Evolutionary conservation across 2,888 invertebrate species (phyloP), one percentile per base, ranked within the genome.

Genomic region (Leucozona laternaria): DNA sequence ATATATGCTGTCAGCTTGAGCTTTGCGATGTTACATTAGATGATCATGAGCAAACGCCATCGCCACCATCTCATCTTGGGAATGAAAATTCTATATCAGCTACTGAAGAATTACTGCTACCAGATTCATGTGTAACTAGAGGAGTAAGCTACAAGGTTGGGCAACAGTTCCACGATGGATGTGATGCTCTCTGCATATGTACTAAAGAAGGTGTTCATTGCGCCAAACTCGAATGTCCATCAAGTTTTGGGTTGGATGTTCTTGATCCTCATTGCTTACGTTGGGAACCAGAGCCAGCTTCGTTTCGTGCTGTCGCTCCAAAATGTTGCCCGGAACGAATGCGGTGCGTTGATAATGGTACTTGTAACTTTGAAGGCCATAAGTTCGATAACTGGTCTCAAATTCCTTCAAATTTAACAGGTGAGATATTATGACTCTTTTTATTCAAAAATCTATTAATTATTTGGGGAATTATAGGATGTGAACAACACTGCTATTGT

Each of bases 401-500:
- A 89, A 95, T 98, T 58, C 97, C 98, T 0, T 93, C 94, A 10
- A 95, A 96, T 72, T 93, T 97, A 4, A 96, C 97, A 13, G 92
- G 92, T 92, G 88, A 90, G 89, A 66, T 25, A 62, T 22, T 62
- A 22, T 25, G 11, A 37, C 10, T 28, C 3, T 1, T 28, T 13
- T 13, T 8, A 13, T 37, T 11, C 4, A 34, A n/a, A 22, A 45
- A n/a, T 45, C 8, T 43, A 13, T n/a, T 20, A 20, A n/a, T 17
- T 11, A 17, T 45, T 20, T 40, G 1, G 0, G 11, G 6, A 25
- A 53, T 34, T 28, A 58, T 86, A 92, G 97, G 97, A 68, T 98
- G 98, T 90, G 97, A 97, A 87, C 95, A 96, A 89, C 94, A 96
- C 88, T 98, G 98, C 90, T 97, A 95, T 91, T 98, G 98, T 90